Evolutionary conservation across 2,888 invertebrate species (phyloP), one percentile per base, ranked within the genome.

Genomic region (Agonopterix heracliana): DNA sequence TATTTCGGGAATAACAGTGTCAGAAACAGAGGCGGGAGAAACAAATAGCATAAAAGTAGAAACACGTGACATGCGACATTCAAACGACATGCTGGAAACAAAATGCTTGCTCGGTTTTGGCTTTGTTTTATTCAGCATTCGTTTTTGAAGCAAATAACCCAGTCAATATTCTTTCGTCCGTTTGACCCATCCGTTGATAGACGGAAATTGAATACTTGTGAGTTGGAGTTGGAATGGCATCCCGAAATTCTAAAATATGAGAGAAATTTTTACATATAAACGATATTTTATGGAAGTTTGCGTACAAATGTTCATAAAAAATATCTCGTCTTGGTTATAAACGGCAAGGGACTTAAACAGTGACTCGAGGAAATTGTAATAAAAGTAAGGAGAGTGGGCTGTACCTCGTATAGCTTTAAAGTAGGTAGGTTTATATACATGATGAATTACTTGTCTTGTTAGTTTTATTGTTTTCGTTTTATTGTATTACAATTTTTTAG

Each of bases 1-100:
- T 68, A 75, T 81, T 77, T 68, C 59, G 64, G 66, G 66, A 75
- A 76, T 72, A 74, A 72, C 64, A 56, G 66, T 66, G 79, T 76
- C 74, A 76, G 63, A 64, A 60, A 53, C 72, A 76, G 66, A 48
- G 61, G 52, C 55, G 59, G 55, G 55, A 63, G 57, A 66, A 70
- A 75, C 69, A 74, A 74, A 77, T 74, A 68, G 64, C 59, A 62
- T 38, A 63, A 64, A 64, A 61, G 63, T 54, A 61, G 55, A 26
- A 26, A 26, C 55, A 60, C 59, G 57, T 68, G 62, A 66, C 68
- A 64, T 52, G 51, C 57, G 54, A 49, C 48, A 55, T 66, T 59
- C 58, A 53, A 55, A 54, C 50, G 59, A 54, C 48, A n/a, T 40
- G 26, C 40, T 55, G 56, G 61, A 66, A 60, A 68, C 71, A 55